These are phyloP conservation scores for Erebia ligea DNA, from an alignment of 2,888 invertebrate genomes.

Conservation along the genomic window DNA sequence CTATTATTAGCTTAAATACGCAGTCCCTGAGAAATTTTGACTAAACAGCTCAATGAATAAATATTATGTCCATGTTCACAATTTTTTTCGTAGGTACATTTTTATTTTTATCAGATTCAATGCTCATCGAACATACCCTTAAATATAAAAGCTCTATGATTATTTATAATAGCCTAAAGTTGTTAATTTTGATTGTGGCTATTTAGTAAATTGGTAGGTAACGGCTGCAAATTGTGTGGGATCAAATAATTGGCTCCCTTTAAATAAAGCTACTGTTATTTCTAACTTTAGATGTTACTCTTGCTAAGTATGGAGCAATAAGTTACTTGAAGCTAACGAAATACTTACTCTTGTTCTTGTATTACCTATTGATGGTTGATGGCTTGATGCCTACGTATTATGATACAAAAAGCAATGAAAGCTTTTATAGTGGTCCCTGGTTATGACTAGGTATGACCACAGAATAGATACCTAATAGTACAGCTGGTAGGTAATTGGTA, in stretches of 20 bases:
- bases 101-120: background rate
- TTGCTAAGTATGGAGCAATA: constrained; percentile 1
- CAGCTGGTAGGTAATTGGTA: too few relatives aligned
- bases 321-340: background rate
- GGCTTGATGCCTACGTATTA: too few relatives aligned
- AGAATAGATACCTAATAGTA: too few relatives aligned
- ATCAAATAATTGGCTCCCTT: background rate
- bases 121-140: background rate
- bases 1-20: too few relatives aligned
- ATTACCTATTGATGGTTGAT: too few relatives aligned
- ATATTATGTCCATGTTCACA: too few relatives aligned
- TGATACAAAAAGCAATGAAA: too few relatives aligned
- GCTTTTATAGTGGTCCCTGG: too few relatives aligned
- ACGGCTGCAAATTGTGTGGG: background rate
- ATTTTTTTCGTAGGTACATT: too few relatives aligned
- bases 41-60: too few relatives aligned
- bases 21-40: too few relatives aligned
- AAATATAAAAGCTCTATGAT: constrained; percentile 27
- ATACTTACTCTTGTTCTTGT: background rate
- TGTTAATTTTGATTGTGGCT: constrained; percentile 7
- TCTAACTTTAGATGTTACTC: background rate
- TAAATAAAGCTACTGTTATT: constrained; percentile 1
- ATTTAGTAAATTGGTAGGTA: constrained; percentile 13
- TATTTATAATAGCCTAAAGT: constrained; percentile 33
- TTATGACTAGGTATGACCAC: too few relatives aligned